Percentiles rank a stretch among this genome's conserved stretches.
phyloP scores from a whole-genome alignment of 1,140 invertebrate species.

The Drosophila neocordata region DNA sequence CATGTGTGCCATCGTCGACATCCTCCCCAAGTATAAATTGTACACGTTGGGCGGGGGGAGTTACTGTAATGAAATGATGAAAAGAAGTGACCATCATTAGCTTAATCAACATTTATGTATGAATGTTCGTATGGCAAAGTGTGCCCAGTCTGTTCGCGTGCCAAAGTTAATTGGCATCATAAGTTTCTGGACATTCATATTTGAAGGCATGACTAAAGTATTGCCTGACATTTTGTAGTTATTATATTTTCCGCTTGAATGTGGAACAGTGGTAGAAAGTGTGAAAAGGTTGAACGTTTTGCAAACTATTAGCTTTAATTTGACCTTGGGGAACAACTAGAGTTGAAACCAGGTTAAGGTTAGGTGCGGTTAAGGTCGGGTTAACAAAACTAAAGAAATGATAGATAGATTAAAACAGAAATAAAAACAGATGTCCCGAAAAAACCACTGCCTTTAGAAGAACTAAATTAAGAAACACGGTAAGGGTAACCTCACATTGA shows the following conservation, averaged over 20 bases:
- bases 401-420: too few relatives aligned
- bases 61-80: slow-evolving; percentile 85
- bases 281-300: slow-evolving; percentile 1
- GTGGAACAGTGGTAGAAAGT: neutral
- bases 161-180: slow-evolving; percentile 47
- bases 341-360: neutral
- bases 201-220: slow-evolving; percentile 13
- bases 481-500: too few relatives aligned
- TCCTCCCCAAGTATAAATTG: slow-evolving; percentile 98
- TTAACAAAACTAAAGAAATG: too few relatives aligned
- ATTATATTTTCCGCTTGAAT: neutral
- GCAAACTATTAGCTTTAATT: slow-evolving; percentile 3
- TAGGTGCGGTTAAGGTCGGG: neutral
- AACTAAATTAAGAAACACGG: too few relatives aligned
- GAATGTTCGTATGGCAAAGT: slow-evolving; percentile 5
- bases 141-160: slow-evolving; percentile 21
- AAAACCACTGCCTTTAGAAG: too few relatives aligned
- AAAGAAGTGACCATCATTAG: slow-evolving; percentile 31
- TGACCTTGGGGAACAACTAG: neutral
- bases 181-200: slow-evolving; percentile 43
- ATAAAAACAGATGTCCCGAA: too few relatives aligned
- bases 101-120: slow-evolving; percentile 44
- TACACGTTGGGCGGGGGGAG: slow-evolving; percentile 94
- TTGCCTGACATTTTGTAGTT: slow-evolving; percentile 24
- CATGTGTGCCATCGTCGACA: slow-evolving; percentile 91